A percentile compares a stretch with the other conserved stretches of the same genome.
These are phyloP conservation scores for Florisuga fusca DNA, from an alignment of 2,797 vertebrate genomes.

Conservation along the genomic window DNA sequence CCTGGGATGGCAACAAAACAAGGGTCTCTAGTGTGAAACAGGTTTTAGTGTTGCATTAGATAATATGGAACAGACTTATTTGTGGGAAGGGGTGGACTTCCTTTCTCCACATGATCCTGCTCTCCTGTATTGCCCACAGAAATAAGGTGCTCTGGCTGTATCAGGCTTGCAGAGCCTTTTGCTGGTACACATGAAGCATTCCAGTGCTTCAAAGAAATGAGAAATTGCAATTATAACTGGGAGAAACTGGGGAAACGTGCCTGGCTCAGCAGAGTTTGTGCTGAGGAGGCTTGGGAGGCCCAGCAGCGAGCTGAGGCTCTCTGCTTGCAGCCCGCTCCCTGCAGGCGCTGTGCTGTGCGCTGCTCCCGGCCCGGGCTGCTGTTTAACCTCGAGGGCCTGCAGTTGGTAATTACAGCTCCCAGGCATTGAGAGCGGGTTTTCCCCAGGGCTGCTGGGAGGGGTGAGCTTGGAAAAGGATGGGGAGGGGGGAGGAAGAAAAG, in stretches of 20 bases:
- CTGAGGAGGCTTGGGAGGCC: not conserved
- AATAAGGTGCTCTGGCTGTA: not conserved
- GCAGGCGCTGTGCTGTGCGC: conserved; percentile 16
- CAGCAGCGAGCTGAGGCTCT: not conserved
- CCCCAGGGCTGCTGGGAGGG: conserved; percentile 63
- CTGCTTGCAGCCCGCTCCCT: not conserved
- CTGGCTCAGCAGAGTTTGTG: not conserved
- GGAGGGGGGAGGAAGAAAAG: conserved; percentile 58
- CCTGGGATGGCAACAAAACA: not conserved
- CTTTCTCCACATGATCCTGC: not conserved
- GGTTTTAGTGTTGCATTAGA: not conserved
- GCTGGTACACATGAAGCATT: not conserved
- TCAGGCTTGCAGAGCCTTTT: not conserved
- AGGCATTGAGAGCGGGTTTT: conserved; percentile 52
- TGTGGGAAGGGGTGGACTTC: not conserved
- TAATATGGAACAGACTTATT: not conserved
- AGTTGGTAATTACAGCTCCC: conserved; percentile 71
- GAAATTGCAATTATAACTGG: not conserved
- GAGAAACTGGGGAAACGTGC: not conserved
- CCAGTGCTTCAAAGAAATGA: not conserved
- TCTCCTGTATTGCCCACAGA: not conserved
- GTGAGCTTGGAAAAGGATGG: conserved; percentile 59
- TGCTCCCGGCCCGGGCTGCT: conserved; percentile 55
- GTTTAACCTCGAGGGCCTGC: conserved; percentile 75
- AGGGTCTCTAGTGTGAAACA: not conserved